Evolutionary conservation across 2,113 vertebrate species (phyloP), one percentile per base, ranked within the genome.

Genomic region (Diadophis punctatus): DNA sequence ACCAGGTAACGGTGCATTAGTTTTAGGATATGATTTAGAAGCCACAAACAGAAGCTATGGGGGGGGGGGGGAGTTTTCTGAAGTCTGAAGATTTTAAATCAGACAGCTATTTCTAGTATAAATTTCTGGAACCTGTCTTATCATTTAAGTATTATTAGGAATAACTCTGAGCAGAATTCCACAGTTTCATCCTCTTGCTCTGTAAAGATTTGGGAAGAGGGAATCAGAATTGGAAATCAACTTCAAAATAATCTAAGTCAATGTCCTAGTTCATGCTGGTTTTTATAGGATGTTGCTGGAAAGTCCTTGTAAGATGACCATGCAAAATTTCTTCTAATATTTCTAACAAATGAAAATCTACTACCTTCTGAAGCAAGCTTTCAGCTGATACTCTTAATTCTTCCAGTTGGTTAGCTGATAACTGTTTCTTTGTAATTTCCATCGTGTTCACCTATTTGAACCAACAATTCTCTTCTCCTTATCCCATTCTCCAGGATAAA

Each of bases 1-100:
- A 94, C 95, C 95, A 98, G 98, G 98, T 98, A 98, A 96, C 3
- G 1, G 14, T 30, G n/a, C 22, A 6, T 23, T 39, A 14, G 12
- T 22, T 48, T 46, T 14, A 58, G 43, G 10, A 22, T 85, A 3
- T 16, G 1, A 51, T 80, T 80, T 51, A 89, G 39, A 89, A 92
- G 43, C 11, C 11, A 14, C 27, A n/a, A 20, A 55, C 9, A 18
- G 43, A 84, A 34, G 52, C 30, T 27, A 27, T 60, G 9, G 90
- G 1, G 55, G 4, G 16, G 87, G 8, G 5, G n/a, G n/a, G 46
- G 0, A 4, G 56, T 10, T 0, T 55, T 12, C 5, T 39, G 51
- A 56, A 68, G 53, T 56, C 52, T 23, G 55, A 39, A 52, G 22
- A 8, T 12, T 55, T 51, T 74, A 14, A 52, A 53, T 63, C 18